These are phyloP conservation scores for Chaetorhynchus papuensis DNA, from an alignment of 2,113 vertebrate species.

Conservation along the genomic window DNA sequence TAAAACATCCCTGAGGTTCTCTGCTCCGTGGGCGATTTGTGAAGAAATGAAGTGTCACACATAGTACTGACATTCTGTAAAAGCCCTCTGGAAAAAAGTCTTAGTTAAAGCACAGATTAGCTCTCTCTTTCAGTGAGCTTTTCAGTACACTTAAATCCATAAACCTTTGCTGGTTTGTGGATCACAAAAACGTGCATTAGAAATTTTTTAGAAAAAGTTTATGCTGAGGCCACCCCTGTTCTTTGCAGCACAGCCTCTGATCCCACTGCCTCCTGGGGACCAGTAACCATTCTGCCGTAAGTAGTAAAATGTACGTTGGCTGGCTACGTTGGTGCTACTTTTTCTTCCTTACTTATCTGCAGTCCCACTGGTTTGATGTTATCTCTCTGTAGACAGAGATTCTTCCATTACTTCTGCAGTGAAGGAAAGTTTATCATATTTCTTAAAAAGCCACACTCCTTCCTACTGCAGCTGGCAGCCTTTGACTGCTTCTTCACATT, in stretches of 20 bases:
- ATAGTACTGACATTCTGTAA: background rate
- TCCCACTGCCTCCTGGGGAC: background rate
- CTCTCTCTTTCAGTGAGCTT: background rate
- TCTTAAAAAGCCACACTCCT: background rate
- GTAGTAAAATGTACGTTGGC: accelerated
- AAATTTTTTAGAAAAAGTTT: background rate
- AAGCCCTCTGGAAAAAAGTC: background rate
- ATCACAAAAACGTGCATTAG: background rate
- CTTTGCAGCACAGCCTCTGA: background rate
- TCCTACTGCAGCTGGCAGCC: background rate
- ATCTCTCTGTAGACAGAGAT: background rate
- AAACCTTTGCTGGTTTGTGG: background rate
- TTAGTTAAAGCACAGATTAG: background rate
- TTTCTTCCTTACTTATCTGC: background rate
- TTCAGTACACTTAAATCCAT: background rate
- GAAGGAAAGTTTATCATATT: background rate
- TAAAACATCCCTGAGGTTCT: background rate
- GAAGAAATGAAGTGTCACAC: background rate
- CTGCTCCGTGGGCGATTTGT: background rate
- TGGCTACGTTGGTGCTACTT: background rate
- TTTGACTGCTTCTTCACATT: background rate
- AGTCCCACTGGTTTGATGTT: background rate
- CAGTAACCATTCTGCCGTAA: accelerated
- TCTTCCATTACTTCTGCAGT: background rate
- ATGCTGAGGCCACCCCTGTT: background rate